Conservation (phyloP, 2,113 vertebrate species). For the Thamnophis sirtalis region DNA sequence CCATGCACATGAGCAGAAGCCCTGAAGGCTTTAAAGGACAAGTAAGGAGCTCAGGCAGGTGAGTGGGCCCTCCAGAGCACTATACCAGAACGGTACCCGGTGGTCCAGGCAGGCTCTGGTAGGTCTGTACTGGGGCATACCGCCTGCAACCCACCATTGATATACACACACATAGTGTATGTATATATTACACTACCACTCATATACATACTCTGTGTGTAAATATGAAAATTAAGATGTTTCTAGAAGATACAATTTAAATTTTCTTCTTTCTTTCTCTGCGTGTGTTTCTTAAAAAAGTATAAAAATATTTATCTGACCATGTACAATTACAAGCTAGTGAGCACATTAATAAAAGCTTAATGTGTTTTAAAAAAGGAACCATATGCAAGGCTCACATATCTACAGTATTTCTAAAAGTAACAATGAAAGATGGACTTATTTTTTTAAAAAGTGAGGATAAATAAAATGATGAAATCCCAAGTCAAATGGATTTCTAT, state of each 20-base stretch:
- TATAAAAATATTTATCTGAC: background rate
- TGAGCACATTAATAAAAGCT: background rate
- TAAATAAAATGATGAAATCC: constrained; percentile 46
- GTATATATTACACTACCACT: background rate
- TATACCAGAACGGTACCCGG: too few species aligned
- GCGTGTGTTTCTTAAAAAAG: background rate
- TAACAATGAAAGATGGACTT: background rate
- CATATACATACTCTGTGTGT: background rate
- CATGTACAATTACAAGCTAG: background rate
- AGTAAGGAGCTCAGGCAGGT: too few species aligned
- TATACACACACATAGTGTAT: too few species aligned
- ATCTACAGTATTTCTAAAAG: constrained; percentile 18
- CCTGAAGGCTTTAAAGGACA: too few species aligned
- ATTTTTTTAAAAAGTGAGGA: constrained; percentile 29
- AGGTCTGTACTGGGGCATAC: too few species aligned
- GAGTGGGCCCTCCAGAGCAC: too few species aligned
- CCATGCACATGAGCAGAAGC: too few species aligned
- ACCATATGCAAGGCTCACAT: background rate
- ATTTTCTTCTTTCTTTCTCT: accelerated
- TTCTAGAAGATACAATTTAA: background rate
- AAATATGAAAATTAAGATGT: background rate
- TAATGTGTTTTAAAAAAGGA: background rate
- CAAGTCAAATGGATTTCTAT: constrained; percentile 25
- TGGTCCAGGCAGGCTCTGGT: too few species aligned
- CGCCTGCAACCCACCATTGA: too few species aligned